Base-by-base conservation (phyloP, 2,888 invertebrate species). In the Laspeyria flexula region DNA sequence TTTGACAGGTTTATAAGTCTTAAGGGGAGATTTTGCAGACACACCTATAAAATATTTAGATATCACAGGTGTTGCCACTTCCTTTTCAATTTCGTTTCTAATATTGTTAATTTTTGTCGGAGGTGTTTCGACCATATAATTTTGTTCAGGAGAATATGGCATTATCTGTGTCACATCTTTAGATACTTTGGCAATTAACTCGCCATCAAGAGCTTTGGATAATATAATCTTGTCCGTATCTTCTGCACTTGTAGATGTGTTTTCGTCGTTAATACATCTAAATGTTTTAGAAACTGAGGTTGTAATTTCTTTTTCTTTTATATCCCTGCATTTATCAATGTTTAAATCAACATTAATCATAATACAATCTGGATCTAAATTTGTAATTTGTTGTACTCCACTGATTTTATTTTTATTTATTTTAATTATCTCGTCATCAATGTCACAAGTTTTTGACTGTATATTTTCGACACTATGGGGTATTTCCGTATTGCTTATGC, bases 11-110 rank as follows among this genome's bases (percentile, higher is more conserved):
- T n/a, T n/a, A n/a, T n/a, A n/a, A n/a, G n/a, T n/a, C n/a, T n/a
- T n/a, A n/a, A n/a, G n/a, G n/a, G n/a, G n/a, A n/a, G n/a, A n/a
- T n/a, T n/a, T n/a, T n/a, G n/a, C n/a, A n/a, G n/a, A n/a, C n/a
- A n/a, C n/a, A n/a, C n/a, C n/a, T 12, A 47, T 45, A 40, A 29
- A 31, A 40, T 50, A 46, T 43, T 43, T 39, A 35, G 33, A 34
- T 1, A 27, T 16, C 11, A 31, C 29, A 3, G 42, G 29, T 7
- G 33, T 43, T 2, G 42, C 7, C n/a, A 35, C 15, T 18, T 7
- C 3, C n/a, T 35, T 18, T 4, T 10, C 9, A 21, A 7, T 4
- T 6, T 7, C 7, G 3, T 25, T 25, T 7, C 7, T 3, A 1
- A 7, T 6, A 7, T 25, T 25, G 25, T 25, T 25, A 6, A 25